Conservation (phyloP, 2,113 vertebrate species). For the Dendrocopos noguchii region DNA sequence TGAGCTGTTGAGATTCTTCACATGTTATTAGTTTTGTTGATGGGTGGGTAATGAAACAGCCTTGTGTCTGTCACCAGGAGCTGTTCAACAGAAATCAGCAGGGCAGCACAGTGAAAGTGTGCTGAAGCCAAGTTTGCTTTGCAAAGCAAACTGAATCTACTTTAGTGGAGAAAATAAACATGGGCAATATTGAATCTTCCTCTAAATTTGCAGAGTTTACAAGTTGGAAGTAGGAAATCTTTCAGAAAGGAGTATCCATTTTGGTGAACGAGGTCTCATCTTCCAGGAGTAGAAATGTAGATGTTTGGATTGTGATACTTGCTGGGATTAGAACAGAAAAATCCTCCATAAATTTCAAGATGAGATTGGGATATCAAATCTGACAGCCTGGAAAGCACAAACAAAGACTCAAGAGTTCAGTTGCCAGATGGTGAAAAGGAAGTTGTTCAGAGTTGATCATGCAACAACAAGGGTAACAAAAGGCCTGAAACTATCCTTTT, state of each 20-base stretch:
- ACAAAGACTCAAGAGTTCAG: neutral
- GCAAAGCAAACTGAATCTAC: neutral
- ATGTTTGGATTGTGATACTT: neutral
- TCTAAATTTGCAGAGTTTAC: neutral
- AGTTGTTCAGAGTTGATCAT: neutral
- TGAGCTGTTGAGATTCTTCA: conserved; percentile 7
- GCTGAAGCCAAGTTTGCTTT: neutral
- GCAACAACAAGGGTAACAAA: neutral
- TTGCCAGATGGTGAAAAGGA: neutral
- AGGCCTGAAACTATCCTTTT: neutral
- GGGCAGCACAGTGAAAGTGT: neutral
- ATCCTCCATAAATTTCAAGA: neutral
- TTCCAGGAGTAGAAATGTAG: neutral
- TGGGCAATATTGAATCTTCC: neutral
- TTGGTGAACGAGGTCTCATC: neutral
- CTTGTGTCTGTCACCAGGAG: neutral
- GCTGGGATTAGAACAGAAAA: neutral
- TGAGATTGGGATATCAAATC: neutral
- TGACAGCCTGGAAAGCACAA: neutral
- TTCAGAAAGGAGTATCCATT: neutral
- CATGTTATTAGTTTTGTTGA: neutral
- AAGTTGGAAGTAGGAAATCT: neutral
- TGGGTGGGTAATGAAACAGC: neutral
- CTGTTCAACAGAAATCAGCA: neutral
- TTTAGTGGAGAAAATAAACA: neutral